These are phyloP conservation scores for Champsocephalus esox DNA, from an alignment of 2,797 vertebrate species.

Conservation along the genomic window DNA sequence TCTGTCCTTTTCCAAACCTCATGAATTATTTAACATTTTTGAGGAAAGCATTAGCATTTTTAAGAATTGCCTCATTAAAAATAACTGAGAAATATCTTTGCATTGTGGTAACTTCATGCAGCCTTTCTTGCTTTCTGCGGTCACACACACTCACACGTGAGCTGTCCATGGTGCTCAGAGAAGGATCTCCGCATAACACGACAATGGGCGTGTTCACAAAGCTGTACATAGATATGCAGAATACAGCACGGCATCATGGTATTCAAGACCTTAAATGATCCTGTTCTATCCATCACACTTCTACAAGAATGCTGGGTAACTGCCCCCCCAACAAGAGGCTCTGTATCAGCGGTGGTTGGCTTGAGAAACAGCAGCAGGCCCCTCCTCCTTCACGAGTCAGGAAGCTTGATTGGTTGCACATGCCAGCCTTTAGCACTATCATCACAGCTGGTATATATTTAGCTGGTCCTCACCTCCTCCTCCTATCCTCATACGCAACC, in stretches of 20 bases:
- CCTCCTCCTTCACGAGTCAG: constrained; percentile 59
- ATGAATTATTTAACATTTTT: background rate
- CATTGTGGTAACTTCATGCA: constrained; percentile 13
- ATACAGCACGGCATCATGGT: background rate
- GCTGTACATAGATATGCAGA: constrained; percentile 37
- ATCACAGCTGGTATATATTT: constrained; percentile 75
- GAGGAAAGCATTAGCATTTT: constrained; percentile 10
- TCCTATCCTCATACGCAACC: constrained; percentile 34
- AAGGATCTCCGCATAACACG: constrained; percentile 41
- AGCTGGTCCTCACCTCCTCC: constrained; percentile 34
- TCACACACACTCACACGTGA: constrained; percentile 69
- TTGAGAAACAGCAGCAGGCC: constrained; percentile 36
- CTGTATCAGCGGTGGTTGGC: constrained; percentile 55
- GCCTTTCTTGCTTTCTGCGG: constrained; percentile 25
- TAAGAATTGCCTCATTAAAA: constrained; percentile 8
- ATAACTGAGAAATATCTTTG: constrained; percentile 6
- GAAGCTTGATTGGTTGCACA: constrained; percentile 69
- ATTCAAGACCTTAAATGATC: constrained; percentile 12
- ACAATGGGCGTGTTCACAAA: constrained; percentile 31
- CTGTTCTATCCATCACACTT: constrained; percentile 43
- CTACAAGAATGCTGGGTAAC: constrained; percentile 34
- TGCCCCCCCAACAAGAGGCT: constrained; percentile 14
- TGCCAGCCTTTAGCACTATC: constrained; percentile 54
- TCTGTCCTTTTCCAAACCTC: background rate
- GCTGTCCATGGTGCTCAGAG: constrained; percentile 64